Evolutionary conservation across 2,797 vertebrate species (phyloP), one percentile per base, ranked within the genome.

Genomic region (Bradypus variegatus): DNA sequence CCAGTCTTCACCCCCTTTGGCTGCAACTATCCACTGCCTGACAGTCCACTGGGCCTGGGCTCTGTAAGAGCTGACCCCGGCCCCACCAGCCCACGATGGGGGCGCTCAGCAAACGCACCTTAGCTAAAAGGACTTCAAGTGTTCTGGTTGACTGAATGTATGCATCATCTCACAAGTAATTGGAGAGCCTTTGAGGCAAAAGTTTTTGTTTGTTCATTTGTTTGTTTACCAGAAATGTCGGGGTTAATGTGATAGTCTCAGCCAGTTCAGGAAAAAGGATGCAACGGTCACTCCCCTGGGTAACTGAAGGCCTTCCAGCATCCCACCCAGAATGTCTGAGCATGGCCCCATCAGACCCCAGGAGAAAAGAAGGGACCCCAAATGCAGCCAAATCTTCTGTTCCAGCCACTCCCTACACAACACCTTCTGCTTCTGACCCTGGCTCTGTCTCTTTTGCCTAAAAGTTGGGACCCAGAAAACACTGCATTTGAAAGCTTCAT

Each of bases 121-220:
- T 2, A 67, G 16, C 6, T 1, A 45, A 78, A 65, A 53, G 21
- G 31, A 29, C 75, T 60, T 33, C 9, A 6, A 0, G 0, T 18
- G 41, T 48, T 48, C 77, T 48, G 65, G 70, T 19, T 73, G 70
- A 86, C 2, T n/a, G 38, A 86, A 38, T 9, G 12, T 83, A 67
- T 38, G 86, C 67, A 81, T 69, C 79, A 89, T 80, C 70, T 86
- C 80, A 81, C 45, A 80, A 65, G 38, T 83, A 18, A 86, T 82
- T 75, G 69, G 62, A 87, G 85, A 62, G 38, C 7, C 31, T 70
- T 19, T 38, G 65, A 65, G 65, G 45, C 65, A 64, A 89, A 82
- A 69, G 4, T 25, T 13, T 55, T 67, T 72, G n/a, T 50, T 38
- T 69, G 13, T 16, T 84, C 48, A 10, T 18, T 80, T 64, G 83